Conservation (phyloP, 2,113 vertebrate genomes). For the Probosciger aterrimus region DNA sequence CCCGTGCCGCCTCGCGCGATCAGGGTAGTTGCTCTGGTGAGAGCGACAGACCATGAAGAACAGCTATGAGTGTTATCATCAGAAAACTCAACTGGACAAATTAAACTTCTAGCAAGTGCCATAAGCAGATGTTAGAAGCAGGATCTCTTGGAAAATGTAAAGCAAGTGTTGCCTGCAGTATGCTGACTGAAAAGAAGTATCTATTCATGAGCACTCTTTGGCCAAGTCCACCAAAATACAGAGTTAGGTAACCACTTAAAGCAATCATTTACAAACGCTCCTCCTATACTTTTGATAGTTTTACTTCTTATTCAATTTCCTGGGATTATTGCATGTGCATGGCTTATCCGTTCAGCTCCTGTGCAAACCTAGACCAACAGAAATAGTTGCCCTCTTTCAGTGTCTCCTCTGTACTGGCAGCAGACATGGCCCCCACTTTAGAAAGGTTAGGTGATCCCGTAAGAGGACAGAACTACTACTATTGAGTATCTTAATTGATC, state of each 20-base stretch:
- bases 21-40: too few relatives aligned
- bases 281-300: not conserved
- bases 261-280: fast-evolving
- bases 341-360: not conserved
- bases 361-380: not conserved
- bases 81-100: not conserved
- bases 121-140: not conserved
- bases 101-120: not conserved
- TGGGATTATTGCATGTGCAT: not conserved
- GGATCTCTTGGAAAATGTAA: not conserved
- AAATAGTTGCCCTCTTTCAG: not conserved
- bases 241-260: not conserved
- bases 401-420: not conserved
- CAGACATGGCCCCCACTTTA: not conserved
- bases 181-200: not conserved
- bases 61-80: not conserved
- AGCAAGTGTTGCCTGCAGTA: not conserved
- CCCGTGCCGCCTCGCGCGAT: too few relatives aligned
- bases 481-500: not conserved
- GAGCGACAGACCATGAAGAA: not conserved
- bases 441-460: not conserved
- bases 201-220: not conserved
- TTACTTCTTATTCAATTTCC: not conserved
- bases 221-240: not conserved
- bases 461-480: not conserved